These are phyloP conservation scores for Penaeus indicus DNA, from an alignment of 1,140 invertebrate species.

Conservation along the genomic window DNA sequence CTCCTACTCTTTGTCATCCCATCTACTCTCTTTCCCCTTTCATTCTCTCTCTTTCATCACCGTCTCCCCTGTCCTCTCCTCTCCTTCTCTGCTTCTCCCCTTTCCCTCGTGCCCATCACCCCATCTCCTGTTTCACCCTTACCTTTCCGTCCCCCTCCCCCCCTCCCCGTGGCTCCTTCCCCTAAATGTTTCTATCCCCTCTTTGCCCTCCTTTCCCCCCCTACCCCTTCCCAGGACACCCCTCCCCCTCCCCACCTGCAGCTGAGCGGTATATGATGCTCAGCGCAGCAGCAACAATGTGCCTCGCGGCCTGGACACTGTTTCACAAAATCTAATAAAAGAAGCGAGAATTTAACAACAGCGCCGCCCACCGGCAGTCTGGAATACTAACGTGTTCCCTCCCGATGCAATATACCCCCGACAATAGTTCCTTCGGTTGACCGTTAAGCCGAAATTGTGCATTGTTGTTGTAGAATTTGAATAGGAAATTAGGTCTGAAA, in stretches of 20 bases:
- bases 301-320: not conserved
- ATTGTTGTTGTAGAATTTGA: slow-evolving; percentile 31
- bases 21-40: too few species aligned
- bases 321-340: slow-evolving; percentile 30
- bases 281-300: too few species aligned
- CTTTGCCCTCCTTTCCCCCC: not conserved
- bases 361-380: not conserved
- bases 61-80: too few species aligned
- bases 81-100: too few species aligned
- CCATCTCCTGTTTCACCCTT: too few species aligned
- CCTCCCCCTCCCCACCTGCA: not conserved
- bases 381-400: not conserved
- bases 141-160: not conserved
- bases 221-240: not conserved
- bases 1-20: too few species aligned
- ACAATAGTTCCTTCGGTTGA: slow-evolving; percentile 28
- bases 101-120: too few species aligned
- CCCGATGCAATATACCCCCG: slow-evolving; percentile 16
- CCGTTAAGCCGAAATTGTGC: slow-evolving; percentile 29
- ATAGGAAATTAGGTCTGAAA: slow-evolving; percentile 24
- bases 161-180: not conserved
- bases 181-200: not conserved
- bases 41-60: too few species aligned
- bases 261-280: too few species aligned
- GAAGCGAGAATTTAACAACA: slow-evolving; percentile 1